These are phyloP conservation scores for Nettapus auritus DNA, from an alignment of 2,113 vertebrate genomes.

Conservation along the genomic window DNA sequence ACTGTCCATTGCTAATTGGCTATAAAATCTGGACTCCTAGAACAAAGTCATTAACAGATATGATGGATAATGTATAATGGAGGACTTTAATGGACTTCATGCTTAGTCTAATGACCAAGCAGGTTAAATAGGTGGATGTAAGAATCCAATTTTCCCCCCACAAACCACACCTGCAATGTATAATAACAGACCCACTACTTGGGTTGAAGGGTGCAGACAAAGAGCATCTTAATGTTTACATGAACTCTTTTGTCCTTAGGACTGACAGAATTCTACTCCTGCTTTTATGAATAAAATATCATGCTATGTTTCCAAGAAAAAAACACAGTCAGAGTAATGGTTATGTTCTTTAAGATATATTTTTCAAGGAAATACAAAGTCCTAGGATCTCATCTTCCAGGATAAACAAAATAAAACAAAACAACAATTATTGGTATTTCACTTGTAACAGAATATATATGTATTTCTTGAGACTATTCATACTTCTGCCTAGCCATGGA, in stretches of 20 bases:
- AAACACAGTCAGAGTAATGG: neutral
- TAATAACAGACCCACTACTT: neutral
- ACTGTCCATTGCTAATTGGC: neutral
- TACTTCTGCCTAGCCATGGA: neutral
- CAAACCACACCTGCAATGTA: neutral
- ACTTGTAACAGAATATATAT: neutral
- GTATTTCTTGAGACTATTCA: neutral
- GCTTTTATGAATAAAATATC: neutral
- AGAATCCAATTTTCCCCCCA: neutral
- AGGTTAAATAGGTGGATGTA: neutral
- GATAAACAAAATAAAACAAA: neutral
- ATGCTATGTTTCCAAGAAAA: neutral
- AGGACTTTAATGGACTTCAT: neutral
- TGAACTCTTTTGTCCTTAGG: neutral
- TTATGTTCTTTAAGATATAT: neutral
- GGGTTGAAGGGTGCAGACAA: neutral
- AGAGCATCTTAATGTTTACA: neutral
- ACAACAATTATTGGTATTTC: neutral
- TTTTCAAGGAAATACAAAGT: neutral
- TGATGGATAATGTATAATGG: neutral
- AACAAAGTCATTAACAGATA: conserved; percentile 24
- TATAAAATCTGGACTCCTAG: neutral
- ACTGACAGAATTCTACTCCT: neutral
- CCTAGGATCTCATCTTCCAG: neutral
- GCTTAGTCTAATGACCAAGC: neutral